These are phyloP conservation scores for Polydrusus cervinus DNA, from an alignment of 2,888 invertebrate species.

Conservation along the genomic window DNA sequence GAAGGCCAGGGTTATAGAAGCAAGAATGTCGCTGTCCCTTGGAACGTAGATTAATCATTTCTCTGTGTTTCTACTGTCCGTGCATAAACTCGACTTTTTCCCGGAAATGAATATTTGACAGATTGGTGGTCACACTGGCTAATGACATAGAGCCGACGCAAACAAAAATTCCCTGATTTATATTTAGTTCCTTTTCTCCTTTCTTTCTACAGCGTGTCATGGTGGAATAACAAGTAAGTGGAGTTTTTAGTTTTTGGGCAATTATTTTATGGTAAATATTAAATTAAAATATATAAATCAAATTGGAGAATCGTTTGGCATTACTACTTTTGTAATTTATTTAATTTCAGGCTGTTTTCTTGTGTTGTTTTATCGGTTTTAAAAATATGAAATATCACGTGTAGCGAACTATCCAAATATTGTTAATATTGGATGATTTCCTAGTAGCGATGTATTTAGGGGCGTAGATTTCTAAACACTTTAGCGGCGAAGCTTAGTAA, in stretches of 20 bases:
- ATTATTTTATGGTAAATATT: conserved; percentile 3
- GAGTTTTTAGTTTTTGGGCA: conserved; percentile 15
- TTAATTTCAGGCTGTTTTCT: background rate
- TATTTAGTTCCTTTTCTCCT: background rate
- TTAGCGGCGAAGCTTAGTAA: too few species aligned
- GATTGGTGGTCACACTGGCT: too few species aligned
- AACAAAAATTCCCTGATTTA: background rate
- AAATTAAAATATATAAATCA: background rate
- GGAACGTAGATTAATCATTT: too few species aligned
- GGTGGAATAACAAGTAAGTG: conserved; percentile 43
- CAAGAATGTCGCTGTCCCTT: too few species aligned
- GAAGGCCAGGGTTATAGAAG: too few species aligned
- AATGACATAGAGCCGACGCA: too few species aligned
- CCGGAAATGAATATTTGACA: too few species aligned
- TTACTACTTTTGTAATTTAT: background rate
- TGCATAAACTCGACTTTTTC: too few species aligned
- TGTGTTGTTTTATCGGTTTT: background rate
- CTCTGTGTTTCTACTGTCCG: too few species aligned
- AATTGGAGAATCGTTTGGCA: background rate
- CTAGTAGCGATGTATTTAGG: too few species aligned
- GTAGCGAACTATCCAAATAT: background rate
- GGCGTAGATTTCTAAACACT: too few species aligned
- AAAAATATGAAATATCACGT: background rate
- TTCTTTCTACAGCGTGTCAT: conserved; percentile 19
- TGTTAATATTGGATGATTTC: background rate